Percentiles rank a stretch among this genome's conserved stretches.
Conservation (phyloP, 1,140 invertebrate genomes). For the Panagrolaimus sp. region DNA sequence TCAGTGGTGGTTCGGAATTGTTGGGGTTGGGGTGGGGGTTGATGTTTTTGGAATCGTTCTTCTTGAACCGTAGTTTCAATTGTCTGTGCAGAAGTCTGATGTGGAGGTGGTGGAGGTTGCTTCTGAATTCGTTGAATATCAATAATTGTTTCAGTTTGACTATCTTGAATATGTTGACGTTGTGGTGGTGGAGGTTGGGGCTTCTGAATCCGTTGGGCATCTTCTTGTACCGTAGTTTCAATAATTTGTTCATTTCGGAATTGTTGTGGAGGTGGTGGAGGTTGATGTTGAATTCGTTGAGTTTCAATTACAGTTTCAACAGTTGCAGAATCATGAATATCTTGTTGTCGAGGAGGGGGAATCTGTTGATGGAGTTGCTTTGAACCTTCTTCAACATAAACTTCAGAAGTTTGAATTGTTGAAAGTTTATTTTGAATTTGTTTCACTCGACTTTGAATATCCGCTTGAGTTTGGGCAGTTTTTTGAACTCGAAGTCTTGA, state of each 20-base stretch:
- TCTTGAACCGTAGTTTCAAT: background rate
- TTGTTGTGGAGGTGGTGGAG: background rate
- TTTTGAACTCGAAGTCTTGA: background rate
- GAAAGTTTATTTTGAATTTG: background rate
- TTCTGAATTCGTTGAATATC: background rate
- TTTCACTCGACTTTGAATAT: background rate
- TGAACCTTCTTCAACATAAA: background rate
- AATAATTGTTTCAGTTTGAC: background rate
- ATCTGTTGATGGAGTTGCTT: background rate
- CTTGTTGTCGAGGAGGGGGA: background rate
- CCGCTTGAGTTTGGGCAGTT: background rate
- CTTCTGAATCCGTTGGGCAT: background rate
- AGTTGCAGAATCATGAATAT: background rate
- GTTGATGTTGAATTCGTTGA: background rate
- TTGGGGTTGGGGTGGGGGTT: background rate
- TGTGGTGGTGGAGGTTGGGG: background rate
- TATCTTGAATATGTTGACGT: background rate
- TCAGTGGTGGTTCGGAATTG: constrained; percentile 18
- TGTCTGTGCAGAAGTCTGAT: background rate
- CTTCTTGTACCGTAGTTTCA: background rate
- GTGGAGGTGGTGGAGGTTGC: background rate
- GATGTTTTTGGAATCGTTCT: background rate
- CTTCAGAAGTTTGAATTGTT: background rate
- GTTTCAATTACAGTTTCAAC: background rate
- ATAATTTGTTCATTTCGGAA: background rate